A percentile compares a stretch with the other conserved stretches of the same genome.
phyloP scores from a whole-genome alignment of 1,140 invertebrate genomes.

The Laupala kohalensis region DNA sequence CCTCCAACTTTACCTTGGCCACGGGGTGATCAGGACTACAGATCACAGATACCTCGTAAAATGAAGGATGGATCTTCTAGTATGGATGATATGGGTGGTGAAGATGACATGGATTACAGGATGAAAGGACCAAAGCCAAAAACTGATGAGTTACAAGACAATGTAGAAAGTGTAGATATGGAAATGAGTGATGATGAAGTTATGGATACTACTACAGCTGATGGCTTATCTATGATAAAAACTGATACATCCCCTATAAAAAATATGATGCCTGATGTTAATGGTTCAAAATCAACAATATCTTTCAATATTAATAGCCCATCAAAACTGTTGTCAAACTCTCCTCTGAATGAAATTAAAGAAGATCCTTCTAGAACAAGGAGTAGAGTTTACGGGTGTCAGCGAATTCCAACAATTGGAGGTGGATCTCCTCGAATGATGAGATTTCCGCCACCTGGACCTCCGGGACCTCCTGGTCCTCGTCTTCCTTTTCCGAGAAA shows the following conservation, averaged over 20 bases:
- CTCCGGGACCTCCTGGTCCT: not conserved
- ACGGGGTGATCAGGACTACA: constrained; percentile 12
- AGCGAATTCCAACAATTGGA: constrained; percentile 9
- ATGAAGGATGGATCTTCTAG: constrained; percentile 11
- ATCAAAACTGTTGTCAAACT: constrained; percentile 4
- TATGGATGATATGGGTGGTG: not conserved
- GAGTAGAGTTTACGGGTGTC: not conserved
- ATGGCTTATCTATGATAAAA: not conserved
- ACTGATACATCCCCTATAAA: not conserved
- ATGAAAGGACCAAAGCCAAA: not conserved
- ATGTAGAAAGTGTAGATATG: constrained; percentile 54
- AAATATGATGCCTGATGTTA: not conserved
- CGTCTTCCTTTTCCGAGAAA: not conserved
- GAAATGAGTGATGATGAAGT: constrained; percentile 55
- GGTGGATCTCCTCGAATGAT: constrained; percentile 1
- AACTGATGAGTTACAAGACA: constrained; percentile 28
- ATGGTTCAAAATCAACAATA: constrained; percentile 1
- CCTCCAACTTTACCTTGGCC: constrained; percentile 10
- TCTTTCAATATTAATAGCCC: constrained; percentile 11
- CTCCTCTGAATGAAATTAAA: constrained; percentile 9
- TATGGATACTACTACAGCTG: not conserved
- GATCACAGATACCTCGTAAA: constrained; percentile 19
- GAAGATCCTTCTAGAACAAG: not conserved
- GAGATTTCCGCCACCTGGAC: not conserved
- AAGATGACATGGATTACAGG: constrained; percentile 9